These are phyloP conservation scores for Tupaia chinensis DNA, from an alignment of 2,113 vertebrate genomes.

Conservation along the genomic window DNA sequence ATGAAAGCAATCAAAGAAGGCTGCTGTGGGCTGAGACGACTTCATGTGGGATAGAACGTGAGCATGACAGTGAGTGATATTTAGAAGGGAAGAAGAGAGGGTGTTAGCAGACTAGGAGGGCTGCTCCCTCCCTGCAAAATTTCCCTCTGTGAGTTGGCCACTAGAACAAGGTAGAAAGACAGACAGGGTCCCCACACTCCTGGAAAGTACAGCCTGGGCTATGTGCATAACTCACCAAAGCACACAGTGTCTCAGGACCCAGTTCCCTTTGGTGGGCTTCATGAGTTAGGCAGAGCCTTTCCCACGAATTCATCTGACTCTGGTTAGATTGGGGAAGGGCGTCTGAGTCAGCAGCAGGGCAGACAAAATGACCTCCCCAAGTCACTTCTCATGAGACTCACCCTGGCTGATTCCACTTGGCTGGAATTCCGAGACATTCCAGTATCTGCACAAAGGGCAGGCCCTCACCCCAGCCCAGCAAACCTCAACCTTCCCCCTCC, in stretches of 20 bases:
- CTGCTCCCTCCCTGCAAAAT: rapidly evolving
- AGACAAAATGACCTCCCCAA: slow-evolving; percentile 75
- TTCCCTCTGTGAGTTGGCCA: not conserved
- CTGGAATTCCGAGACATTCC: slow-evolving; percentile 74
- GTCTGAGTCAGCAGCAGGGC: slow-evolving; percentile 69
- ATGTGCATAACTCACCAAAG: not conserved
- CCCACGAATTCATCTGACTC: slow-evolving; percentile 64
- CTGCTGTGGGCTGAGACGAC: not conserved
- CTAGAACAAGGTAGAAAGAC: not conserved
- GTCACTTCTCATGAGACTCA: slow-evolving; percentile 68
- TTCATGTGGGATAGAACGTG: not conserved
- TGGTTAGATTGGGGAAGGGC: slow-evolving; percentile 50
- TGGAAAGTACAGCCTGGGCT: not conserved
- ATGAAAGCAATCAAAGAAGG: not conserved
- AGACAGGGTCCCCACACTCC: not conserved
- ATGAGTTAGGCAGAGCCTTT: slow-evolving; percentile 37
- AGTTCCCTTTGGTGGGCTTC: not conserved
- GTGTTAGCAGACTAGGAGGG: rapidly evolving
- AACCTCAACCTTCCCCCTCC: slow-evolving; percentile 69
- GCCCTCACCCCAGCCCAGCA: slow-evolving; percentile 60
- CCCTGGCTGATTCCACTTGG: slow-evolving; percentile 66
- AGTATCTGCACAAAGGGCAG: slow-evolving; percentile 50
- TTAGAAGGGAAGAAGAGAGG: not conserved
- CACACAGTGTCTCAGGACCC: not conserved
- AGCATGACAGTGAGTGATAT: not conserved